Percentiles rank a stretch among this genome's conserved stretches.
Evolutionary conservation across 2,888 invertebrate genomes (phyloP).

Genomic region (Caenorhabditis afra): DNA sequence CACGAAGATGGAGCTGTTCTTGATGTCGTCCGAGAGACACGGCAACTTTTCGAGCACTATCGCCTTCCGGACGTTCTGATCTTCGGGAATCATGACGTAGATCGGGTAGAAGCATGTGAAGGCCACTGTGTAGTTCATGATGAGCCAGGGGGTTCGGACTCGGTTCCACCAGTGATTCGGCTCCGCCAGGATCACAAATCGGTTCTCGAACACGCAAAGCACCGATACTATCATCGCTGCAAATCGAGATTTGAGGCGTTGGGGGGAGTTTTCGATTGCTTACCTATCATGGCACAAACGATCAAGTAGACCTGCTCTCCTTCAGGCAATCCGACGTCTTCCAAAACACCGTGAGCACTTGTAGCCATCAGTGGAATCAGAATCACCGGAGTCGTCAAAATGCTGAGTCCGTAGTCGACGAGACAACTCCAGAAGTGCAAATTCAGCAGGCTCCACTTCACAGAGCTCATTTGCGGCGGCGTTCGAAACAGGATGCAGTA

Average conservation of each 20-base stretch:
- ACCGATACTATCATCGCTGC: neutral
- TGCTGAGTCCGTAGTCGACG: constrained; percentile 5
- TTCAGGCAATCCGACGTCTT: neutral
- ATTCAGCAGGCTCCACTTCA: constrained; percentile 14
- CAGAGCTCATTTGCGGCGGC: constrained; percentile 9
- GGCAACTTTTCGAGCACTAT: neutral
- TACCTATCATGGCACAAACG: too few relatives aligned
- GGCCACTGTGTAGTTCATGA: constrained; percentile 1
- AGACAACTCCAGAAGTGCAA: constrained; percentile 18
- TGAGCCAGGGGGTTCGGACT: neutral
- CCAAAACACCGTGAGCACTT: constrained; percentile 4
- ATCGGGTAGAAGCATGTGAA: constrained; percentile 3
- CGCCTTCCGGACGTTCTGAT: neutral
- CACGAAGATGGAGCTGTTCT: neutral
- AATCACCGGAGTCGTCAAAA: neutral
- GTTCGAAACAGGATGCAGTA: constrained; percentile 19
- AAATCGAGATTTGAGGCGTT: too few relatives aligned
- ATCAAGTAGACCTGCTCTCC: neutral
- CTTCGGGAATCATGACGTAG: neutral
- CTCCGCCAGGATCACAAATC: neutral
- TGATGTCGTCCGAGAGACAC: constrained; percentile 1
- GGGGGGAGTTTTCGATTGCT: too few relatives aligned
- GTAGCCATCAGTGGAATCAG: constrained; percentile 7
- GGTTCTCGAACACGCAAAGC: neutral
- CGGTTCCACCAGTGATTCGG: neutral